Evolutionary conservation across 2,888 invertebrate genomes (phyloP), one percentile per base, ranked within the genome.

Genomic region (Drosophila meridionalis): DNA sequence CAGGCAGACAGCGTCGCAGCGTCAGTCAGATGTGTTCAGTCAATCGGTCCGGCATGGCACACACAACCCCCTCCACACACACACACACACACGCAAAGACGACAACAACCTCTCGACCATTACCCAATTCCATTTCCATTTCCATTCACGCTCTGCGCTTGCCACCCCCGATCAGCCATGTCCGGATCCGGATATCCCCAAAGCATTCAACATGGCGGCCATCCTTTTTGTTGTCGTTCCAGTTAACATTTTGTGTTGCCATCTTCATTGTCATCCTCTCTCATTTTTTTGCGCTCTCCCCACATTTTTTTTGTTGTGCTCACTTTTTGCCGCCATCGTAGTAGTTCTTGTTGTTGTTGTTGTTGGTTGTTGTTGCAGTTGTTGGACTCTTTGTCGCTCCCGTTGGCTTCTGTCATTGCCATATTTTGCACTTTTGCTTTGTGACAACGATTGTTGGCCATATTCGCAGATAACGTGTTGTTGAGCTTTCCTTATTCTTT

Each of bases 401-500:
- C 42, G 43, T 58, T 72, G 76, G 62, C 74, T 69, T 67, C 78
- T 82, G 78, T 75, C 78, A 74, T 78, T 76, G 76, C 82, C 83
- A 87, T 79, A 84, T 82, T 83, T 83, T 81, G 69, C 83, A 72
- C 81, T 60, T 65, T 78, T 79, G 61, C 81, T 63, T 69, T 72
- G 69, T 69, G 69, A 53, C 64, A 38, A 30, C 67, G 45, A 57
- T 42, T 63, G 59, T 42, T 63, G 50, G 65, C 63, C 65, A 69
- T 59, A 61, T 70, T 61, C 63, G 40, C 56, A 73, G 45, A 32
- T 47, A 42, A 70, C 38, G 48, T 26, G 52, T n/a, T 55, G 11
- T 36, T 68, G 11, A 38, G 42, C 56, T 34, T 11, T 48, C 40
- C 11, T 50, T 30, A 34, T 11, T 20, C 43, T 20, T 42, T 34